Percentiles rank a stretch among this genome's conserved stretches.
Evolutionary conservation across 2,888 invertebrate species (phyloP).

Genomic region (Papilio demoleus): DNA sequence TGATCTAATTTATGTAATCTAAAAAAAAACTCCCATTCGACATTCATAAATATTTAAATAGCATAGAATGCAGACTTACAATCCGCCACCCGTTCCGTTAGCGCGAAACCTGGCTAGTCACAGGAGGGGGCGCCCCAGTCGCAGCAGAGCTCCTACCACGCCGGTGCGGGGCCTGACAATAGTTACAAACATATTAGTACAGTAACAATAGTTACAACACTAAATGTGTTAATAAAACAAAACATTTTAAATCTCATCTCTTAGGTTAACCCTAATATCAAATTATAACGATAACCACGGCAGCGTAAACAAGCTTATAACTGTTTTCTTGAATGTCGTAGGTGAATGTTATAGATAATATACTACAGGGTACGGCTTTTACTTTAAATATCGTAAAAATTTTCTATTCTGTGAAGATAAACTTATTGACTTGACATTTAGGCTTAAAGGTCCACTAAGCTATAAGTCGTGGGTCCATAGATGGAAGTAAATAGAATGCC

Average conservation of each 20-base stretch:
- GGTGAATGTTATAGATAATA: background rate
- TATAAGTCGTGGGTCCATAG: background rate
- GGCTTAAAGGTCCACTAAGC: slow-evolving; percentile 4
- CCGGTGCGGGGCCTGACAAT: slow-evolving; percentile 75
- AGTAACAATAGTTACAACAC: too few relatives aligned
- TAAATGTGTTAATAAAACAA: too few relatives aligned
- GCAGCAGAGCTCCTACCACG: slow-evolving; percentile 74
- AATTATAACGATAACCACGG: background rate
- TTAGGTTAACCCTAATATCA: too few relatives aligned
- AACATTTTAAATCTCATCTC: too few relatives aligned
- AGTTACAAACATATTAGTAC: slow-evolving; percentile 40
- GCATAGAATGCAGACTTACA: slow-evolving; percentile 59
- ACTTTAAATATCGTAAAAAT: background rate
- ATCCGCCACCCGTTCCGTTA: slow-evolving; percentile 80
- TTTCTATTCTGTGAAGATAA: slow-evolving; percentile 2
- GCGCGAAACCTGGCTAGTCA: slow-evolving; percentile 78
- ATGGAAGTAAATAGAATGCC: background rate
- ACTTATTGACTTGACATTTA: slow-evolving; percentile 14
- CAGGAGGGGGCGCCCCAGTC: slow-evolving; percentile 74
- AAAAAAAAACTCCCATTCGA: too few relatives aligned
- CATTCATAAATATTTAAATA: background rate
- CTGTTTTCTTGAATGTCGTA: background rate
- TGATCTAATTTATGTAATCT: too few relatives aligned
- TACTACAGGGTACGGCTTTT: background rate
- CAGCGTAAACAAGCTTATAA: background rate